Base-by-base conservation (phyloP, 2,113 vertebrate species). In the Scopus umbretta region DNA sequence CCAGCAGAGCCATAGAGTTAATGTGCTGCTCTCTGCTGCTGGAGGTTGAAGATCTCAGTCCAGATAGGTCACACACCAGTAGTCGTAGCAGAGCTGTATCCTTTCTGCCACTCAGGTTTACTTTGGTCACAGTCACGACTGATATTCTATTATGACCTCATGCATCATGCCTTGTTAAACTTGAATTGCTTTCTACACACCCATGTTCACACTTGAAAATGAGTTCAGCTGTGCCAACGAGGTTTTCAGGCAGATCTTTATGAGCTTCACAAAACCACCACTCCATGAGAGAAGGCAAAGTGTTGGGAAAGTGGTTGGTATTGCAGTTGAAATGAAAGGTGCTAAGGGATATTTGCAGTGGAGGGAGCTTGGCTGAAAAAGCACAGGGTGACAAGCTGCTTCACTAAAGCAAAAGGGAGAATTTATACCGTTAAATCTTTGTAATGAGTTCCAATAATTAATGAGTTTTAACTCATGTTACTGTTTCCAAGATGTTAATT, bases 131-230 rank as follows among this genome's bases (percentile, higher is more conserved):
- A 82, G 50, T 95, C 96, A 90, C 13, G 7, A 71, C 85, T 87
- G 88, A 81, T 97, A 91, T 11, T 91, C 91, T 55, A 42, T 92
- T 84, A 74, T 85, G 84, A 85, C 94, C 94, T 88, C 71, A 71
- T 90, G 92, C 93, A 90, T 95, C 91, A 91, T 96, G 95, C 94
- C 91, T 94, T 97, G 95, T 95, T 96, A 96, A 94, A 95, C 94
- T 90, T 25, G 67, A 96, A 96, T 97, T 97, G 93, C 94, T 96
- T 97, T 97, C 95, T 92, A 83, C 93, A 93, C 95, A 90, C 81
- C 63, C 94, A 47, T 90, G 92, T 96, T 96, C 93, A 93, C 92
- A 95, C 96, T 92, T 95, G 82, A 95, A 92, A 96, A 96, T 97
- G 82, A 93, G 82, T 93, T 96, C 85, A 62, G 93, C 96, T 88